A percentile compares a stretch with the other conserved stretches of the same genome.
These are phyloP conservation scores for Dinoponera quadriceps DNA, from an alignment of 1,140 invertebrate genomes.

Conservation along the genomic window DNA sequence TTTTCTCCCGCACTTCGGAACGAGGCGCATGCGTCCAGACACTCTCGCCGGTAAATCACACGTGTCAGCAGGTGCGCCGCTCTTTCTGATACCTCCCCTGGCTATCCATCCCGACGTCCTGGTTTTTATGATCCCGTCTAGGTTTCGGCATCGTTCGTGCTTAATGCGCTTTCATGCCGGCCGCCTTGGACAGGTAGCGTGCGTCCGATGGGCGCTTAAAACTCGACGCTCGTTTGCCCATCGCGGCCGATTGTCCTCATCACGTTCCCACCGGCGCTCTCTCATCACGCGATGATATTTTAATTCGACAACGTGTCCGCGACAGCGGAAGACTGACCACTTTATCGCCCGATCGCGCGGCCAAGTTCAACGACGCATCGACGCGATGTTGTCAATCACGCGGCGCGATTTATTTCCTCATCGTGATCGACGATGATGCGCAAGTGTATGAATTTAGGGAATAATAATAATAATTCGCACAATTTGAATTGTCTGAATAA, in stretches of 20 bases:
- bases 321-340: background rate
- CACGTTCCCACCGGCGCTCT: background rate
- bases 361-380: background rate
- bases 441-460: too few relatives aligned
- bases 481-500: too few relatives aligned
- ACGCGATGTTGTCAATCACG: background rate
- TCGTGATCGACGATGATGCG: too few relatives aligned
- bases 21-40: constrained; percentile 23
- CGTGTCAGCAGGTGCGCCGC: constrained; percentile 44
- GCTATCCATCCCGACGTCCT: constrained; percentile 55
- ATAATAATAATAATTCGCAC: too few relatives aligned
- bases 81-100: constrained; percentile 43
- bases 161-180: constrained; percentile 56
- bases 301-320: constrained; percentile 24
- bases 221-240: constrained; percentile 11
- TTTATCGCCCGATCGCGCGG: background rate
- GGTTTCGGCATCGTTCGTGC: constrained; percentile 22
- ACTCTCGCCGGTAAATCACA: constrained; percentile 57
- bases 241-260: constrained; percentile 22
- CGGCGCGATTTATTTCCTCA: too few relatives aligned
- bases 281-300: constrained; percentile 24
- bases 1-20: constrained; percentile 10
- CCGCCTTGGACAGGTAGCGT: constrained; percentile 45
- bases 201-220: constrained; percentile 11
- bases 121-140: constrained; percentile 47